Evolutionary conservation across 2,888 invertebrate genomes (phyloP).

Genomic region (Nomada fabriciana): DNA sequence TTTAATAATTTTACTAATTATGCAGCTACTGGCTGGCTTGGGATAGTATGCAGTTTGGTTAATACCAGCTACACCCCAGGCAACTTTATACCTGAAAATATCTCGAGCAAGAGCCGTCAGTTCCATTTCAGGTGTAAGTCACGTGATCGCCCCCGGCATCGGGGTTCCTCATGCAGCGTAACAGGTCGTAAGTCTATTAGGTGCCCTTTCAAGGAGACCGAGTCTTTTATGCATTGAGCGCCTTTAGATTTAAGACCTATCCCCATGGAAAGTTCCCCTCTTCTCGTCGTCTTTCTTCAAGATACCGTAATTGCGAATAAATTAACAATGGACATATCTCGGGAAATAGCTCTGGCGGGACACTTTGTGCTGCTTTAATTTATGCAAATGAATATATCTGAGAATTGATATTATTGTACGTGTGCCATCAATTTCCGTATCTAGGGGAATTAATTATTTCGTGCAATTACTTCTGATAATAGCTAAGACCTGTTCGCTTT

Average conservation of each 20-base stretch:
- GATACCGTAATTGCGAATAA: conserved; percentile 39
- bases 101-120: conserved; percentile 25
- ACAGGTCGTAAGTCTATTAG: conserved; percentile 50
- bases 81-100: conserved; percentile 38
- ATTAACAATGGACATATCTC: conserved; percentile 38
- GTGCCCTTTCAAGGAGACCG: conserved; percentile 37
- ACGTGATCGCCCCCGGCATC: conserved; percentile 40
- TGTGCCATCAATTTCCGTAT: conserved; percentile 14
- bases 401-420: conserved; percentile 1
- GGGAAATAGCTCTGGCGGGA: background rate
- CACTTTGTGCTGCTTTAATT: conserved; percentile 27
- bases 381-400: conserved; percentile 47
- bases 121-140: conserved; percentile 28
- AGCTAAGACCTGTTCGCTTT: background rate
- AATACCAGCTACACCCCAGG: conserved; percentile 7
- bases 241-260: conserved; percentile 22
- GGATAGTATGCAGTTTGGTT: conserved; percentile 37
- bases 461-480: too few species aligned
- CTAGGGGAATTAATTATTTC: background rate
- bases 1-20: conserved; percentile 34
- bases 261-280: conserved; percentile 8
- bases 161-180: conserved; percentile 17
- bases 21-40: conserved; percentile 2
- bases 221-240: conserved; percentile 25
- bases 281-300: background rate